These are phyloP conservation scores for Clupea harengus DNA, from an alignment of 2,113 vertebrate genomes.

Conservation along the genomic window DNA sequence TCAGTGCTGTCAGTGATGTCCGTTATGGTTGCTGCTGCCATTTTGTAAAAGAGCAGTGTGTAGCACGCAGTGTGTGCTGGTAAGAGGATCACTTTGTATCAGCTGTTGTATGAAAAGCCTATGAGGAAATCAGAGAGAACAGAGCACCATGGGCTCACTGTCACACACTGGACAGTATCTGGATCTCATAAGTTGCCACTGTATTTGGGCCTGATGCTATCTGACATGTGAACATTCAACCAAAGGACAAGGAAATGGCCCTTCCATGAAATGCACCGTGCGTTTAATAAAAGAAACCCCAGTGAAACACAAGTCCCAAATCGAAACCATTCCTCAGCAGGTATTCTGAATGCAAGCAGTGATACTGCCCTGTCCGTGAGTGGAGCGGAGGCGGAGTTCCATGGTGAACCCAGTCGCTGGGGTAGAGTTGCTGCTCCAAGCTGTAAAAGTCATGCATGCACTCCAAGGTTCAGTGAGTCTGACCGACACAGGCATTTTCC, in stretches of 20 bases:
- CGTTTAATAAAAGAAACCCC: conserved; percentile 13
- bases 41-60: background rate
- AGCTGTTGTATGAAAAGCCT: background rate
- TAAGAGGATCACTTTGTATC: background rate
- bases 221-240: conserved; percentile 3
- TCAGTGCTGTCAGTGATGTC: background rate
- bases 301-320: background rate
- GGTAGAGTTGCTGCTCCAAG: conserved; percentile 31
- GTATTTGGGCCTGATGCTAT: background rate
- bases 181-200: conserved; percentile 8
- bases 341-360: conserved; percentile 4
- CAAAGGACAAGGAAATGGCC: background rate
- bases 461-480: conserved; percentile 36
- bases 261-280: background rate
- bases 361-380: background rate
- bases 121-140: background rate
- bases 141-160: background rate
- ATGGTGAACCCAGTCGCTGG: background rate
- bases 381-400: background rate
- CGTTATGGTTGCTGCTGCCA: background rate
- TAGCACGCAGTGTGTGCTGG: background rate
- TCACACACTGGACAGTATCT: background rate
- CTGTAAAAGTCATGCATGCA: conserved; percentile 22
- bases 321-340: conserved; percentile 5
- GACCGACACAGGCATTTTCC: conserved; percentile 30